Percentiles rank a stretch among this genome's conserved stretches.
Evolutionary conservation across 2,888 invertebrate species (phyloP).

Genomic region (Nasonia oneida): DNA sequence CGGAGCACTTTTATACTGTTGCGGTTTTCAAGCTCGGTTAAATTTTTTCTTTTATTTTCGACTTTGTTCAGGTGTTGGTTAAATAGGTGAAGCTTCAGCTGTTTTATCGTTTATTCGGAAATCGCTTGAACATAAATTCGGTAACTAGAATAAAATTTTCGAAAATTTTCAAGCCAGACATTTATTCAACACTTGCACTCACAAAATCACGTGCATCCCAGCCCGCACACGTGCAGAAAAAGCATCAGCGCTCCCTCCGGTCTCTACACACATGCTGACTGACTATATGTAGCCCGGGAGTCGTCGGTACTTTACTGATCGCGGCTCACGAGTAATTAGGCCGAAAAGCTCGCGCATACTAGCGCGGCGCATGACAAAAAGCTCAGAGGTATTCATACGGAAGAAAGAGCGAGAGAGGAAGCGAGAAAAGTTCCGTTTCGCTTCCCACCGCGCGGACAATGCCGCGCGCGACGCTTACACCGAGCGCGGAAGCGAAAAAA

Average conservation of each 20-base stretch:
- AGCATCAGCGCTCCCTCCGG: neutral
- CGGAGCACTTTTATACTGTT: neutral
- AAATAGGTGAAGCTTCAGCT: too few relatives aligned
- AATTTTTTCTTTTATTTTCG: neutral
- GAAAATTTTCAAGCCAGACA: too few relatives aligned
- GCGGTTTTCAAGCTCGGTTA: neutral
- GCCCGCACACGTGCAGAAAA: neutral
- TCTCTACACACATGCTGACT: neutral
- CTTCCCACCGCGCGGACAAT: neutral
- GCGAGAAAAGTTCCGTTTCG: neutral
- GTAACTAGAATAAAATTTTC: too few relatives aligned
- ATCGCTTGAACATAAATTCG: too few relatives aligned
- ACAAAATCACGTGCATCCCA: neutral
- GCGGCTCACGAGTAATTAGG: conserved; percentile 42
- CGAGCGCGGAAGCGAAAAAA: neutral
- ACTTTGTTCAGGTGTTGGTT: neutral
- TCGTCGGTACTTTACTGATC: conserved; percentile 9
- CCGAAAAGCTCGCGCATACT: conserved; percentile 11
- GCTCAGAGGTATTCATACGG: neutral
- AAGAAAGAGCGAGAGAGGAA: conserved; percentile 7
- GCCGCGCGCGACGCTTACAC: neutral
- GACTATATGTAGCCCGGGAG: neutral
- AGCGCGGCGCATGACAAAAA: conserved; percentile 15
- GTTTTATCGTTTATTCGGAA: too few relatives aligned
- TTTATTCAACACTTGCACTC: neutral